Conservation (phyloP, 2,113 vertebrate genomes). For the Maccullochella peelii region DNA sequence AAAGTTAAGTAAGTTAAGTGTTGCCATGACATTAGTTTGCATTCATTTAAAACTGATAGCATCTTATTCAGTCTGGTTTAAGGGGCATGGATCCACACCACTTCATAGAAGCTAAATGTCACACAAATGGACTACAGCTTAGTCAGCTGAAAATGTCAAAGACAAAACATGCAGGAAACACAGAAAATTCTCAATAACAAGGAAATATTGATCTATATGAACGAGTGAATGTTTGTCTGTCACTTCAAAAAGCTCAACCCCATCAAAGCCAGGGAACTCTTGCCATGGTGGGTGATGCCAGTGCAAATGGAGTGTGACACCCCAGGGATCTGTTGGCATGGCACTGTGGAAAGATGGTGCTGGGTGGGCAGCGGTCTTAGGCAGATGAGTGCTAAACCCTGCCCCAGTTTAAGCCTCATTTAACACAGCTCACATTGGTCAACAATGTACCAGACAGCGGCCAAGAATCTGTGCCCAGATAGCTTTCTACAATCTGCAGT, state of each 20-base stretch:
- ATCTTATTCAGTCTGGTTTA: background rate
- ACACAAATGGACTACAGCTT: background rate
- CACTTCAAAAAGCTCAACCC: background rate
- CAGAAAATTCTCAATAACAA: too few relatives aligned
- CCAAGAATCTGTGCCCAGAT: background rate
- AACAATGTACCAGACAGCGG: background rate
- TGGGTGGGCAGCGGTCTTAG: background rate
- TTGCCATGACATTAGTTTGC: background rate
- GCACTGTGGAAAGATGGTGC: background rate
- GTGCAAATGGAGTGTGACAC: background rate
- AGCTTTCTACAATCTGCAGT: background rate
- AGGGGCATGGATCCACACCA: background rate
- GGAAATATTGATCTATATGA: too few relatives aligned
- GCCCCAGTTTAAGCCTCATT: background rate
- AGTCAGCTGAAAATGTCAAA: too few relatives aligned
- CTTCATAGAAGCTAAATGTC: background rate
- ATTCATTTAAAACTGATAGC: background rate
- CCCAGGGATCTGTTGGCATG: background rate
- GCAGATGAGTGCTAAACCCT: background rate
- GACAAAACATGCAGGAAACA: too few relatives aligned
- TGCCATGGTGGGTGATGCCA: background rate
- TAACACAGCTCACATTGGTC: slow-evolving; percentile 7
- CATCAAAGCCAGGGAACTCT: background rate
- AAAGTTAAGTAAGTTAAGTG: too few relatives aligned
- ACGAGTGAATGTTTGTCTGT: background rate